Conservation (phyloP, 2,888 invertebrate species). For the Temnothorax unifasciatus region DNA sequence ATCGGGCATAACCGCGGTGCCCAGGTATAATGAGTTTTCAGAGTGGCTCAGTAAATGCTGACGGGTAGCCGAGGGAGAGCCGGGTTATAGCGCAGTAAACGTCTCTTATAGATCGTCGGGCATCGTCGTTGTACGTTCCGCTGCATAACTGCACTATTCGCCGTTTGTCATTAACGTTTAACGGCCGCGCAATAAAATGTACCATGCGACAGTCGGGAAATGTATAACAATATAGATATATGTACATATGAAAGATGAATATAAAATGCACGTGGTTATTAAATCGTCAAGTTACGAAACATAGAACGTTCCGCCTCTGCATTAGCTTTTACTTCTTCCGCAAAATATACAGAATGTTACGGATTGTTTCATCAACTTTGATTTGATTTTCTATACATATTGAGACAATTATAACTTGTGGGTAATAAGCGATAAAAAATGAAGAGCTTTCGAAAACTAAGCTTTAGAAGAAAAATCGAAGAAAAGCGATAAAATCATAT, state of each 20-base stretch:
- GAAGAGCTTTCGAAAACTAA: not conserved
- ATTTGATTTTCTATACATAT: not conserved
- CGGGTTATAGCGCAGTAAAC: slow-evolving; percentile 42
- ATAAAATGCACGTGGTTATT: not conserved
- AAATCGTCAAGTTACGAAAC: not conserved
- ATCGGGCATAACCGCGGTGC: slow-evolving; percentile 14
- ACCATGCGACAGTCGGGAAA: not conserved
- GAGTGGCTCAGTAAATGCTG: slow-evolving; percentile 33
- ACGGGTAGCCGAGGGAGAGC: not conserved
- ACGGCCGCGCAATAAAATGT: slow-evolving; percentile 46
- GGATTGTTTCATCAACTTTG: not conserved
- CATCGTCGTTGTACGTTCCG: slow-evolving; percentile 44
- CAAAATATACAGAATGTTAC: not conserved
- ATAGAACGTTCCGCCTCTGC: not conserved
- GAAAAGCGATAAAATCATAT: not conserved
- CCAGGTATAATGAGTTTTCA: slow-evolving; percentile 32
- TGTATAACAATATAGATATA: not conserved
- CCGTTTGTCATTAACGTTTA: slow-evolving; percentile 57
- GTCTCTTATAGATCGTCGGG: slow-evolving; percentile 29
- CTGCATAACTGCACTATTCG: slow-evolving; percentile 35
- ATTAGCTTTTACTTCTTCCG: not conserved
- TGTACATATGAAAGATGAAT: not conserved
- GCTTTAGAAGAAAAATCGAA: not conserved
- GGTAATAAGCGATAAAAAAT: not conserved
- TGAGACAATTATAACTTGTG: not conserved